A percentile compares a stretch with the other conserved stretches of the same genome.
These are phyloP conservation scores for Notarius quadriscutis DNA, from an alignment of 2,113 vertebrate species.

Conservation along the genomic window DNA sequence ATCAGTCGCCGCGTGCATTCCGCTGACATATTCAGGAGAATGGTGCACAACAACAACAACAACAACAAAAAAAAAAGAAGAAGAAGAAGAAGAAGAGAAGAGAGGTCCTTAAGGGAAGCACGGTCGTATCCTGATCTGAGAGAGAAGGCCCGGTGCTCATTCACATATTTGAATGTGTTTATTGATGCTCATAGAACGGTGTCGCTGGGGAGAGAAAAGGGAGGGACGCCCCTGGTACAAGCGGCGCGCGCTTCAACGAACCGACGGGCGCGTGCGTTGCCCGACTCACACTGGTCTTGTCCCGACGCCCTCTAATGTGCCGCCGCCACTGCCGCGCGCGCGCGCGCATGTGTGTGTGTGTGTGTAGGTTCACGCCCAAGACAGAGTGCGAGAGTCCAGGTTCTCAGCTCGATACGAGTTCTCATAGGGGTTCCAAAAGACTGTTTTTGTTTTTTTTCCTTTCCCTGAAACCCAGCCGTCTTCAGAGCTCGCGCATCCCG, in stretches of 20 bases:
- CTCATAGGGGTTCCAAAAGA: neutral
- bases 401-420: neutral
- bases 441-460: too few relatives aligned
- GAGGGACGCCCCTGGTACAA: conserved; percentile 48
- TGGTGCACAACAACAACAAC: neutral
- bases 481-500: neutral
- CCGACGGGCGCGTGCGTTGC: conserved; percentile 21
- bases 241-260: conserved; percentile 11
- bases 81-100: neutral
- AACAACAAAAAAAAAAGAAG: too few relatives aligned
- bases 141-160: neutral
- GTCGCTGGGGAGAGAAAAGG: conserved; percentile 47
- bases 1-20: conserved; percentile 23
- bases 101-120: conserved; percentile 13
- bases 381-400: neutral
- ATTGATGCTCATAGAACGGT: conserved; percentile 36
- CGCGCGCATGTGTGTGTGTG: neutral
- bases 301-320: neutral
- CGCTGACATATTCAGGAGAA: conserved; percentile 45
- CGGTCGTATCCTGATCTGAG: conserved; percentile 1
- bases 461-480: neutral
- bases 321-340: neutral
- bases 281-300: neutral
- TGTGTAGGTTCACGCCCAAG: conserved; percentile 17
- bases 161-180: conserved; percentile 47